Base-by-base conservation (phyloP, 2,113 vertebrate species). In the Mugil cephalus region DNA sequence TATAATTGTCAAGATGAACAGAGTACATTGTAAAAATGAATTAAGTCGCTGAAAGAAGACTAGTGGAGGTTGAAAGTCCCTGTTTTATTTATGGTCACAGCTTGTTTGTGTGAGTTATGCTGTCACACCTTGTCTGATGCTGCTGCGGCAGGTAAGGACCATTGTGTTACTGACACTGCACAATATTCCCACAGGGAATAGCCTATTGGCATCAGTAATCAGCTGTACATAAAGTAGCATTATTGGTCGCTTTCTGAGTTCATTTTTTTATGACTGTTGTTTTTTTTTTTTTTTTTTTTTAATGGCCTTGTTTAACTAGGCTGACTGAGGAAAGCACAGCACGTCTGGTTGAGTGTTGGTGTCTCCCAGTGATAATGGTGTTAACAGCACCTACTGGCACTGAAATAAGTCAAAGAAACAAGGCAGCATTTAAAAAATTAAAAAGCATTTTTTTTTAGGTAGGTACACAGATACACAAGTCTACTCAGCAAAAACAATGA, bases 11-110 rank as follows among this genome's bases (percentile, higher is more conserved):
- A 68, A 34, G 0, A 8, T 40, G 51, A 43, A 4, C 39, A 45
- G 10, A 59, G 10, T 8, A 15, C 10, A 74, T 10, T 5, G 5
- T 9, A 14, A 11, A 35, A 40, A 64, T 39, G 17, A 38, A 24
- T 6, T n/a, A 53, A 34, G 55, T 56, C 36, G 45, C 15, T 45
- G 46, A 30, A 50, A 62, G 46, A 40, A 15, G 17, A 54, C 1
- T n/a, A 11, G 24, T 38, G 18, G 3, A 24, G 48, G 38, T 51
- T 64, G 68, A 47, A 4, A 9, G 77, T 53, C 63, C 55, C 11
- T 17, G 55, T 38, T 65, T 42, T 43, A 65, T 85, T 54, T 71
- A 10, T 80, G 88, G 83, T 89, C 87, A 85, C n/a, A 55, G 68
- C 47, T 63, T 64, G 63, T 84, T 71, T 76, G 39, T 19, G 34